Percentiles rank a stretch among this genome's conserved stretches.
phyloP scores from a whole-genome alignment of 2,797 vertebrate genomes.

The Limnodromus scolopaceus region DNA sequence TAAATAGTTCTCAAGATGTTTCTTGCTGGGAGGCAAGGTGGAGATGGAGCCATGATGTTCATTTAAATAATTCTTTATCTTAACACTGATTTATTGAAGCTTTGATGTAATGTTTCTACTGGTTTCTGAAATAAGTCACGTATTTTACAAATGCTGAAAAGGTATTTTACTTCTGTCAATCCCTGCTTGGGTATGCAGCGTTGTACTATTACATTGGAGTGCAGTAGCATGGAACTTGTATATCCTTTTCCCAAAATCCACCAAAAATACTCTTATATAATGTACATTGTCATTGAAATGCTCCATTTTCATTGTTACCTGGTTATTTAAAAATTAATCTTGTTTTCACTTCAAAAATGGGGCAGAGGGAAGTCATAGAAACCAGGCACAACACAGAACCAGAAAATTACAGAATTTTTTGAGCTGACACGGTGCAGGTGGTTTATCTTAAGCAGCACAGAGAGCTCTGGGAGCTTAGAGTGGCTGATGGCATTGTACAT shows the following conservation, averaged over 20 bases:
- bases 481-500: background rate
- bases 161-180: background rate
- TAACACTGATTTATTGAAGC: background rate
- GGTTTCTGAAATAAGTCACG: background rate
- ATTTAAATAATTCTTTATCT: slow-evolving; percentile 22
- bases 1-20: slow-evolving; percentile 8
- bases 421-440: background rate
- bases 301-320: background rate
- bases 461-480: background rate
- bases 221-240: background rate
- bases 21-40: slow-evolving; percentile 43
- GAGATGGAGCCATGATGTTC: slow-evolving; percentile 2
- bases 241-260: background rate
- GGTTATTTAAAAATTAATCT: background rate
- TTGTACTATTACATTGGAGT: background rate
- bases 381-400: background rate
- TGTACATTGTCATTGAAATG: background rate
- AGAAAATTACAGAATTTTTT: background rate
- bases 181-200: background rate
- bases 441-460: background rate
- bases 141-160: background rate
- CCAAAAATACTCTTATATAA: background rate
- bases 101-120: slow-evolving; percentile 25
- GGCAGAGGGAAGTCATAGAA: background rate
- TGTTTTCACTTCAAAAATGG: background rate